A percentile compares a stretch with the other conserved stretches of the same genome.
phyloP scores from a whole-genome alignment of 2,797 vertebrate species.

The Lateolabrax maculatus region DNA sequence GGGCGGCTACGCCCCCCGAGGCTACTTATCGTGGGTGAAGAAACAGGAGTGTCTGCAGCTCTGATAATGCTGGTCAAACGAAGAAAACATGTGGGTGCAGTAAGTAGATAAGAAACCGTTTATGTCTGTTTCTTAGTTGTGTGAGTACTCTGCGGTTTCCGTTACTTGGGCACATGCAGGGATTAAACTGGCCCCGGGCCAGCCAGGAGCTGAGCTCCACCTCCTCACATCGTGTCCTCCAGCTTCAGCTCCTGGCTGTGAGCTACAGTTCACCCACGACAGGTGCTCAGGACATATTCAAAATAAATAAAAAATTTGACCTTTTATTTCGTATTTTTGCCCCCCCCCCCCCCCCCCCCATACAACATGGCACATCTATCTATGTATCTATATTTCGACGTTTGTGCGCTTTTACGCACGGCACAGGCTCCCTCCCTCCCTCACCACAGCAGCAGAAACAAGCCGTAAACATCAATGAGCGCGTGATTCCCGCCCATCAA shows the following conservation, averaged over 20 bases:
- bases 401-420: conserved; percentile 54
- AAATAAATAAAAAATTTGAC: no score
- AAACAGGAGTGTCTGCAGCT: conserved; percentile 50
- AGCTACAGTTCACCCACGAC: neutral
- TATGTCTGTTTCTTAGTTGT: conserved; percentile 23
- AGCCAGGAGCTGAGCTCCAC: neutral
- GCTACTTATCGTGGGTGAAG: conserved; percentile 68
- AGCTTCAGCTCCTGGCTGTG: no score
- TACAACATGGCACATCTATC: neutral
- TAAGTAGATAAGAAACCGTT: conserved; percentile 81
- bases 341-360: neutral
- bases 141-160: conserved; percentile 28
- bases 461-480: conserved; percentile 63
- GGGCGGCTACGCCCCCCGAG: conserved; percentile 40
- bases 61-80: conserved; percentile 76
- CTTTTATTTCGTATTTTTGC: neutral
- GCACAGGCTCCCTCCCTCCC: neutral
- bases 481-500: conserved; percentile 57
- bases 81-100: conserved; percentile 72
- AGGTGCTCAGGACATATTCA: neutral
- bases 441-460: neutral
- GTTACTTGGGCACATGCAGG: conserved; percentile 28
- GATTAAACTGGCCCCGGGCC: conserved; percentile 16
- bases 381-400: neutral
- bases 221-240: neutral